Base-by-base conservation (phyloP, 2,888 invertebrate genomes). In the Chaitophorus viminalis region DNA sequence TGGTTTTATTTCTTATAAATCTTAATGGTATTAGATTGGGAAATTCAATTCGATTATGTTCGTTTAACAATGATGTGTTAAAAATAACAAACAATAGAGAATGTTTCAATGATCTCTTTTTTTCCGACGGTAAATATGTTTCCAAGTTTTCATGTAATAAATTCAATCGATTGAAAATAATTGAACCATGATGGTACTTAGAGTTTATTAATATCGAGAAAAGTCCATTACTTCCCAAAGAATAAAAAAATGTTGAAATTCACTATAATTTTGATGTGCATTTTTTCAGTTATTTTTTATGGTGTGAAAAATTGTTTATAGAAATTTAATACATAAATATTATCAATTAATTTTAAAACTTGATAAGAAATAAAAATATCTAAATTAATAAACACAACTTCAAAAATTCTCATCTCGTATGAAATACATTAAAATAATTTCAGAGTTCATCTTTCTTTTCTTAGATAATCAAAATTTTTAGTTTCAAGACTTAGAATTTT, bases 91-190 rank as follows among this genome's bases (percentile, higher is more conserved):
- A 72, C 17, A 46, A 76, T 3, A 74, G 8, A 74, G 21, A n/a
- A n/a, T 25, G 31, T 70, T 31, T 31, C 31, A 6, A 31, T 31
- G 70, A 82, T 70, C 68, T 46, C 11, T 82, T 74, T 82, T 39
- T 60, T 21, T 60, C 60, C n/a, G 11, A 14, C 9, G 82, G 72
- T 54, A 82, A 75, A 83, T 83, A 75, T 75, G 39, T 60, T 60
- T 83, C 29, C 60, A 36, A 29, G 60, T 8, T 74, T 75, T 83
- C 36, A n/a, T 54, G 72, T 82, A 72, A 72, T 33, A 33, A 82
- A 72, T 33, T 52, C 72, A 72, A 82, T 72, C 52, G 33, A 82
- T 82, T 54, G 72, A 52, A 82, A 72, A 72, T 82, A 82, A 72
- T 82, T 82, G 70, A n/a, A 72, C 52, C 52, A 29, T 72, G 70